Percentiles rank a stretch among this genome's conserved stretches.
Evolutionary conservation across 2,797 vertebrate species (phyloP).

Genomic region (Poeciliopsis presidionis): DNA sequence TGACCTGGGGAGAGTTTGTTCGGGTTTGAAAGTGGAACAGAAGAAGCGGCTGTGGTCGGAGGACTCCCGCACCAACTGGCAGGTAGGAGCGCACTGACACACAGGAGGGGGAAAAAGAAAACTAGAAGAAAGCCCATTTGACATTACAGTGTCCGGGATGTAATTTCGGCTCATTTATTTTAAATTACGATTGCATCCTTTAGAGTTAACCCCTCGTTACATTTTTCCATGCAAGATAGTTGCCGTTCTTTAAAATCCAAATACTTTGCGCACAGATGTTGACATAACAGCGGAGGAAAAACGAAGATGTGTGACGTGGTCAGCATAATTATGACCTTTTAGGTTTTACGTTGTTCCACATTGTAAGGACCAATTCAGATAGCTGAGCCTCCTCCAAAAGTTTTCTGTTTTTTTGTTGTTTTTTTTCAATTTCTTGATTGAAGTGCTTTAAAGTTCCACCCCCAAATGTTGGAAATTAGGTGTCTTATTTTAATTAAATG

Average conservation of each 20-base stretch:
- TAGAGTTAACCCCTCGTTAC: neutral
- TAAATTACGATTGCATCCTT: neutral
- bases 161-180: neutral
- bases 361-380: neutral
- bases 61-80: neutral
- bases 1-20: conserved; percentile 35
- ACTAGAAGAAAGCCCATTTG: neutral
- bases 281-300: neutral
- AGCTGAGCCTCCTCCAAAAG: neutral
- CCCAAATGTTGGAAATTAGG: neutral
- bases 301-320: neutral
- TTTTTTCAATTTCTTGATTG: neutral
- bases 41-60: conserved; percentile 12
- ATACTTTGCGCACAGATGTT: neutral
- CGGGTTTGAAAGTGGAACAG: conserved; percentile 32
- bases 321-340: neutral
- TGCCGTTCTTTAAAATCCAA: neutral
- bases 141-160: neutral
- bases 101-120: conserved; percentile 37
- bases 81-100: conserved; percentile 24
- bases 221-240: neutral
- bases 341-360: neutral
- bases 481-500: neutral
- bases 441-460: neutral
- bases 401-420: neutral